Conservation (phyloP, 2,113 vertebrate genomes). For the Silurus glanis region DNA sequence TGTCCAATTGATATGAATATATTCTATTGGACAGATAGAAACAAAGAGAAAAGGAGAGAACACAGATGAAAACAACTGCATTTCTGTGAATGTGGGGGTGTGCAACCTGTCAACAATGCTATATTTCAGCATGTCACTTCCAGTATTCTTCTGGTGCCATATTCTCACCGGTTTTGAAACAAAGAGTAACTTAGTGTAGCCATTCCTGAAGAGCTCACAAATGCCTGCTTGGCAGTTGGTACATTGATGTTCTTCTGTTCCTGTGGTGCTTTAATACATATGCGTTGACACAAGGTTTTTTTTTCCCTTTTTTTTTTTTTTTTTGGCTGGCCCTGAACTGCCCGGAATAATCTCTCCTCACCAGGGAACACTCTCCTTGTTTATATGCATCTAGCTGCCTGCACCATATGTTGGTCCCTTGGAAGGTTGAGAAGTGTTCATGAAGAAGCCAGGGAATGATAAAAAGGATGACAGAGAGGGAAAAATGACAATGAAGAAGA, state of each 20-base stretch:
- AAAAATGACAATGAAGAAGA: constrained; percentile 18
- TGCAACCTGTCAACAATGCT: constrained; percentile 28
- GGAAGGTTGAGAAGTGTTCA: constrained; percentile 45
- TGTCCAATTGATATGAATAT: constrained; percentile 23
- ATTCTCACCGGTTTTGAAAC: constrained; percentile 33
- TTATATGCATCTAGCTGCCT: constrained; percentile 54
- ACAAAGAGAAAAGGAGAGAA: background rate
- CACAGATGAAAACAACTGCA: constrained; percentile 9
- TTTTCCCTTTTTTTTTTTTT: background rate
- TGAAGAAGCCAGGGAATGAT: constrained; percentile 34
- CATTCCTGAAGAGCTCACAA: constrained; percentile 30
- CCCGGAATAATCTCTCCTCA: constrained; percentile 55
- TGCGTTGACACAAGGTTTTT: background rate
- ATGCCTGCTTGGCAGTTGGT: constrained; percentile 31
- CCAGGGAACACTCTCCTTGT: constrained; percentile 45
- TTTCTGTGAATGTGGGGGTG: constrained; percentile 19
- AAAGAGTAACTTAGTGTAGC: constrained; percentile 30
- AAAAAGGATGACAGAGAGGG: constrained; percentile 39
- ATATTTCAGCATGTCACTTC: constrained; percentile 41
- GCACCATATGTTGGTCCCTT: constrained; percentile 55
- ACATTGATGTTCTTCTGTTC: constrained; percentile 40
- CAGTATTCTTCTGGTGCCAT: constrained; percentile 24
- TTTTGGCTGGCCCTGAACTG: constrained; percentile 37
- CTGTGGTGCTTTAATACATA: constrained; percentile 27
- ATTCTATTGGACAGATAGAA: background rate